These are phyloP conservation scores for Mobula birostris DNA, from an alignment of 2,113 vertebrate genomes.

Conservation along the genomic window DNA sequence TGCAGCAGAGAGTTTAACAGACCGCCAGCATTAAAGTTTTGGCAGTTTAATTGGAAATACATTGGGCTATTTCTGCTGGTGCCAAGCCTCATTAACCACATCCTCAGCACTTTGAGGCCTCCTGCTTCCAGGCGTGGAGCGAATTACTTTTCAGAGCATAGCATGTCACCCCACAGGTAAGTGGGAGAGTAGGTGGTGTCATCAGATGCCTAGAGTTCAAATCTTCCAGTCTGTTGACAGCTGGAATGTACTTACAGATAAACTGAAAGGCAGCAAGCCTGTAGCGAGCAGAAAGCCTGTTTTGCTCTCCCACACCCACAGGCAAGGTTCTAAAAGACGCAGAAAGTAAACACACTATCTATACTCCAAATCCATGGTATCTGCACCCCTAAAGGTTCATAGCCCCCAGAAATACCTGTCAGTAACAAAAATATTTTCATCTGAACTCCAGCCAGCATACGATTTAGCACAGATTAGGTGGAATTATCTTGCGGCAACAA, in stretches of 20 bases:
- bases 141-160: not conserved
- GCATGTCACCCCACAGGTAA: not conserved
- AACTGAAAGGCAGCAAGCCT: not conserved
- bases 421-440: not conserved
- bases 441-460: not conserved
- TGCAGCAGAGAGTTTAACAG: not conserved
- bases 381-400: not conserved
- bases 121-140: not conserved
- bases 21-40: not conserved
- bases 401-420: not conserved
- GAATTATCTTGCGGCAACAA: not conserved
- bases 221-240: not conserved
- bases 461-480: not conserved
- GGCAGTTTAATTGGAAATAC: not conserved
- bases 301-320: not conserved
- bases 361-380: not conserved
- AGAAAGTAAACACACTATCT: not conserved
- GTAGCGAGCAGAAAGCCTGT: not conserved
- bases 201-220: not conserved
- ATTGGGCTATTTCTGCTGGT: not conserved
- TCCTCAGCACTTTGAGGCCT: not conserved
- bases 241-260: not conserved
- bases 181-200: not conserved
- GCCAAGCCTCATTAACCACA: slow-evolving; percentile 9
- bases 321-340: not conserved